Conservation (phyloP, 35 echinoderm and acorn worm genomes). For the Patiria miniata region DNA sequence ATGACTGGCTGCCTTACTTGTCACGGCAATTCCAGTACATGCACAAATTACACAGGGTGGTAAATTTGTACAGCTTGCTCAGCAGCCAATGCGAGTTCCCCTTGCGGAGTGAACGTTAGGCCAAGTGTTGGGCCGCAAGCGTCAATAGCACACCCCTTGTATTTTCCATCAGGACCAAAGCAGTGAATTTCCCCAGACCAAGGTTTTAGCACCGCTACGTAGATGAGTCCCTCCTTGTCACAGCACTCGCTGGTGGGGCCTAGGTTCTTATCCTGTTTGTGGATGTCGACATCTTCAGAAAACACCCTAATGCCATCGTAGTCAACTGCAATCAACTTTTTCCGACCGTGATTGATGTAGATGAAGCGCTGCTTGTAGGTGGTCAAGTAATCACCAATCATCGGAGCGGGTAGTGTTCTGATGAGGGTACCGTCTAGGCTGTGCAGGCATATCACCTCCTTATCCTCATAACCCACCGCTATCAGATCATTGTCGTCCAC, state of each 20-base stretch:
- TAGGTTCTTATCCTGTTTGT: not conserved
- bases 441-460: not conserved
- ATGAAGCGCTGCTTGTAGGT: not conserved
- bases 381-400: not conserved
- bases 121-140: not conserved
- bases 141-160: not conserved
- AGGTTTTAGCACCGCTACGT: not conserved
- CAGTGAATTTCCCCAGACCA: not conserved
- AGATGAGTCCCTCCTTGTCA: not conserved
- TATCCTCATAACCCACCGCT: not conserved
- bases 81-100: not conserved
- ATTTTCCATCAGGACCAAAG: not conserved
- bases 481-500: slow-evolving; percentile 4
- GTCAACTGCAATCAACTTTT: not conserved
- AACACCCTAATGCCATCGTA: not conserved
- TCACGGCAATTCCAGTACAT: no score
- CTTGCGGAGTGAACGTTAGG: not conserved
- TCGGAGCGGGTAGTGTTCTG: not conserved
- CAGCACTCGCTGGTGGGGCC: not conserved
- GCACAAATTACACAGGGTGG: not conserved
- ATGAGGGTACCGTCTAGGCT: not conserved
- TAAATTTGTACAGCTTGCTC: not conserved
- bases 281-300: not conserved
- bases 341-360: not conserved
- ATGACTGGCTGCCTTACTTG: no score